These are phyloP conservation scores for Porites australiensis DNA, from an alignment of 64 coral and sea anemone species.

Conservation along the genomic window DNA sequence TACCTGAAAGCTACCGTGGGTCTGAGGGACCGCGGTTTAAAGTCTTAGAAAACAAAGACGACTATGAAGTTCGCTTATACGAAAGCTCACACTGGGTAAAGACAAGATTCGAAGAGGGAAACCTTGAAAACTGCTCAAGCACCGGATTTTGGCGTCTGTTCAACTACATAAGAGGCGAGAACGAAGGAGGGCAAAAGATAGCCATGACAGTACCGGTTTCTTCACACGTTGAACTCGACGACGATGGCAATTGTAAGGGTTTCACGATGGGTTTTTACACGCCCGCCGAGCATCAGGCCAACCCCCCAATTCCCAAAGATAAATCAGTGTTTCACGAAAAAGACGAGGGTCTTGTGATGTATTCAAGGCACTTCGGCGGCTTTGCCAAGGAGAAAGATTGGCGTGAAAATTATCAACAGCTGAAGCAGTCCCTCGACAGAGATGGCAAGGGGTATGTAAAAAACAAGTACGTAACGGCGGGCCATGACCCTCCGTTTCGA, in stretches of 20 bases:
- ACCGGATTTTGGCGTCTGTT: slow-evolving; percentile 69
- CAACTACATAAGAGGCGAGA: slow-evolving; percentile 74
- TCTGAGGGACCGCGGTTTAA: slow-evolving; percentile 57
- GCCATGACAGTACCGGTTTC: slow-evolving; percentile 60
- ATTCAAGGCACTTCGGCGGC: slow-evolving; percentile 40
- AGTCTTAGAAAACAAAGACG: slow-evolving; percentile 47
- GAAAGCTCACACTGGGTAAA: slow-evolving; percentile 54
- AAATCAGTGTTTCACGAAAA: slow-evolving; percentile 55
- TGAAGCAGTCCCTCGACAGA: slow-evolving; percentile 32
- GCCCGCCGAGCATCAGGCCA: slow-evolving; percentile 24
- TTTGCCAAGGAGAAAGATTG: slow-evolving; percentile 76
- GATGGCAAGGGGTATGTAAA: slow-evolving; percentile 46
- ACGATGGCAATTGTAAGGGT: slow-evolving; percentile 23
- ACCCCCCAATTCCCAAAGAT: slow-evolving; percentile 48
- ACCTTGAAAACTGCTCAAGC: slow-evolving; percentile 44
- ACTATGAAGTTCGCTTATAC: slow-evolving; percentile 67
- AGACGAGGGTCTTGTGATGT: slow-evolving; percentile 47
- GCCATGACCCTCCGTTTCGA: slow-evolving; percentile 65
- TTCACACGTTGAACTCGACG: slow-evolving; percentile 28
- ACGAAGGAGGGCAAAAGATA: slow-evolving; percentile 63
- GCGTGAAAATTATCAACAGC: slow-evolving; percentile 20
- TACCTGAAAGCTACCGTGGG: slow-evolving; percentile 64
- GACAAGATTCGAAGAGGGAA: slow-evolving; percentile 34
- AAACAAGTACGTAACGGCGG: slow-evolving; percentile 41
- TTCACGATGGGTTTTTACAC: slow-evolving; percentile 49